Conservation (phyloP, 1,140 invertebrate genomes). For the Drosophila hydei region DNA sequence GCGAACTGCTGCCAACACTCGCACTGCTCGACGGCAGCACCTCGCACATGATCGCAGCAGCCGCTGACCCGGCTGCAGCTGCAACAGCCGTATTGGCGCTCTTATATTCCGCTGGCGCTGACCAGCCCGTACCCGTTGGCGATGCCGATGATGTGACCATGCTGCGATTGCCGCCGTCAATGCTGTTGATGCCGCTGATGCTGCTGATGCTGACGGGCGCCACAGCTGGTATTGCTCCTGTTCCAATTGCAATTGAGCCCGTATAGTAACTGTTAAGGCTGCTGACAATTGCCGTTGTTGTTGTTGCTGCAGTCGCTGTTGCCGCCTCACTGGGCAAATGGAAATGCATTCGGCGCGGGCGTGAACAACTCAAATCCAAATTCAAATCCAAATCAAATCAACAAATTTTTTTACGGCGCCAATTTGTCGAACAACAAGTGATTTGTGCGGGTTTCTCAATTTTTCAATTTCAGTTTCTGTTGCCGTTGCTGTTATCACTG, state of each 20-base stretch:
- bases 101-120: conserved; percentile 64
- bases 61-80: conserved; percentile 13
- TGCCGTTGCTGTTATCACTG: conserved; percentile 1
- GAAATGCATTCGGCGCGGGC: conserved; percentile 66
- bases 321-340: conserved; percentile 52
- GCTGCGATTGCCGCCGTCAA: conserved; percentile 42
- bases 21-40: conserved; percentile 69
- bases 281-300: conserved; percentile 13
- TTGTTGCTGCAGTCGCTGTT: conserved; percentile 30
- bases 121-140: conserved; percentile 70
- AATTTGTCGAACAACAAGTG: conserved; percentile 25
- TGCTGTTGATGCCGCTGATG: conserved; percentile 12
- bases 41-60: conserved; percentile 55
- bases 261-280: conserved; percentile 19
- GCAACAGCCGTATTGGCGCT: conserved; percentile 33
- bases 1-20: conserved; percentile 76
- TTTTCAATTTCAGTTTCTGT: conserved; percentile 17
- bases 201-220: conserved; percentile 47
- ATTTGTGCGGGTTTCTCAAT: conserved; percentile 21
- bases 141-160: conserved; percentile 73
- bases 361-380: not conserved
- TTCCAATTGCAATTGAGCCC: conserved; percentile 22
- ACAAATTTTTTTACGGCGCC: conserved; percentile 19
- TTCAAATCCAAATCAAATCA: conserved; percentile 7
- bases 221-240: conserved; percentile 30